A percentile compares a stretch with the other conserved stretches of the same genome.
phyloP scores from a whole-genome alignment of 1,140 invertebrate species.

The Aphis craccivora region DNA sequence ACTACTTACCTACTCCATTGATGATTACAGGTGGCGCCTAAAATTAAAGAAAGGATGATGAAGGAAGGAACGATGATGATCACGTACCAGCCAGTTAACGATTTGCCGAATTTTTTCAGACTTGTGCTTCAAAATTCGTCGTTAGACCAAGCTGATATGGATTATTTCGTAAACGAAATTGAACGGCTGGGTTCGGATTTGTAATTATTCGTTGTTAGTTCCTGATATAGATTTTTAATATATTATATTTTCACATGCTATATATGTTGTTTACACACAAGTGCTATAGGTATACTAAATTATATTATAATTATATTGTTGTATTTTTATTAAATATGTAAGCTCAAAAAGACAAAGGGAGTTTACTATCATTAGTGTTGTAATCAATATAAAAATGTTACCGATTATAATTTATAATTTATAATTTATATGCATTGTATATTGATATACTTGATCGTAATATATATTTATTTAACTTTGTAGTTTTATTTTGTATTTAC shows the following conservation, averaged over 20 bases:
- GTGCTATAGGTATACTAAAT: constrained; percentile 1
- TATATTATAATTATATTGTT: constrained; percentile 3
- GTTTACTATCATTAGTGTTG: constrained; percentile 11
- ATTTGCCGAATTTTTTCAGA: constrained; percentile 90
- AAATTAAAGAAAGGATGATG: constrained; percentile 94
- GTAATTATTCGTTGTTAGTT: constrained; percentile 62
- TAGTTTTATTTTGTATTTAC: neutral
- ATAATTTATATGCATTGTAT: constrained; percentile 7
- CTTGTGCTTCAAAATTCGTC: constrained; percentile 91
- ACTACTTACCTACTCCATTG: neutral
- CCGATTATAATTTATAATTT: neutral
- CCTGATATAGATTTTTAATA: constrained; percentile 31
- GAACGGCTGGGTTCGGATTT: constrained; percentile 79
- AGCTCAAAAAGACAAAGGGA: neutral
- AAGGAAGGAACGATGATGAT: constrained; percentile 93
- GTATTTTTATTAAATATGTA: constrained; percentile 8
- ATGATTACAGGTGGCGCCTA: constrained; percentile 77
- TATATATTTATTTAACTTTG: constrained; percentile 36
- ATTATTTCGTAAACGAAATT: constrained; percentile 86
- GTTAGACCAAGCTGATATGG: constrained; percentile 80
- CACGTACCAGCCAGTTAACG: constrained; percentile 87
- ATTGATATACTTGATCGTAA: neutral
- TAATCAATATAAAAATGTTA: neutral
- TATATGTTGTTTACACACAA: neutral
- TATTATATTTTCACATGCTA: neutral